Evolutionary conservation across 2,113 vertebrate genomes (phyloP).

Genomic region (Thalassarche chlororhynchos): DNA sequence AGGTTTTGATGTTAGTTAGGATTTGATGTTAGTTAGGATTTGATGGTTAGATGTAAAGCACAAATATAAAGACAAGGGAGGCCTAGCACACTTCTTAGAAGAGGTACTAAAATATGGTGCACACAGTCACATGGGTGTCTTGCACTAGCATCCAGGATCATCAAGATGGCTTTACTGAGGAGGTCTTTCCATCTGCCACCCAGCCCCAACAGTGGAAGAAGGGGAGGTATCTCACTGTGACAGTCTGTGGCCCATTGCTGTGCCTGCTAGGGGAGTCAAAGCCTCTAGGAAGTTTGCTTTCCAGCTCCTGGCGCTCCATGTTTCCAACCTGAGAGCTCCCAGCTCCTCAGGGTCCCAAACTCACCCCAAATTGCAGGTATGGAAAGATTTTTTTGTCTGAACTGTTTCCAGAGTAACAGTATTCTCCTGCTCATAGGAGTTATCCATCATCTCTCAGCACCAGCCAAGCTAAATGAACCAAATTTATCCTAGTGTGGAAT

Average conservation of each 20-base stretch:
- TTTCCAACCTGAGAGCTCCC: background rate
- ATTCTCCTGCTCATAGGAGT: background rate
- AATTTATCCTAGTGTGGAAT: background rate
- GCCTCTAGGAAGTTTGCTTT: background rate
- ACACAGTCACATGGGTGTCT: accelerated
- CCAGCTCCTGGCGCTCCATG: background rate
- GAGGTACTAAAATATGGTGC: background rate
- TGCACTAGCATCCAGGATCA: background rate
- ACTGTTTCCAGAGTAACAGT: background rate
- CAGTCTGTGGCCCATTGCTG: background rate
- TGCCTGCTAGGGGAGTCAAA: background rate
- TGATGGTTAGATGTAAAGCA: background rate
- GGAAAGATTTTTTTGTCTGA: background rate
- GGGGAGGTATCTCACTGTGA: background rate
- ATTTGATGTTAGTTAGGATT: too few relatives aligned
- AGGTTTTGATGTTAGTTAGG: background rate
- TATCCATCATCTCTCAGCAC: background rate
- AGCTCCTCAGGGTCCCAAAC: background rate
- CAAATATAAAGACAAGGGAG: background rate
- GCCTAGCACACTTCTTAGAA: background rate
- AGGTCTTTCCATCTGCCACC: background rate
- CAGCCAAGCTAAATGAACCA: background rate
- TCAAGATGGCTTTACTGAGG: background rate
- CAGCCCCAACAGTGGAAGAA: background rate
- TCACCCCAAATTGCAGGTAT: background rate